Conservation (phyloP, 2,888 invertebrate genomes). For the Tupiocoris notatus region DNA sequence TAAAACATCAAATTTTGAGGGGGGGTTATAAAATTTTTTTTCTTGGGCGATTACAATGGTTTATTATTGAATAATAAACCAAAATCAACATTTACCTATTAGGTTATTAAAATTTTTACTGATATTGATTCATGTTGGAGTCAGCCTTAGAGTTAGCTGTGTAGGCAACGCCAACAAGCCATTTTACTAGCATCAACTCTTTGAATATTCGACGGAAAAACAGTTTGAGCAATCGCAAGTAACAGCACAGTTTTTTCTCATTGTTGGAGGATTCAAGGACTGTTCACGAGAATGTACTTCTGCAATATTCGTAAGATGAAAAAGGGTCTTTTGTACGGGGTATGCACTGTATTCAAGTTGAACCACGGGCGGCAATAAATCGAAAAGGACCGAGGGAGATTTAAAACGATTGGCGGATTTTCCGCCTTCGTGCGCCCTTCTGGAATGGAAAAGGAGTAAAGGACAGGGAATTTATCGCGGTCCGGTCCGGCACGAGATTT, state of each 20-base stretch:
- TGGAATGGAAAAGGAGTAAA: neutral
- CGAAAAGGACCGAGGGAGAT: conserved; percentile 12
- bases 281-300: neutral
- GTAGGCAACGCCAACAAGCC: no score
- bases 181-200: no score
- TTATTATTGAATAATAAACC: no score
- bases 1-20: no score
- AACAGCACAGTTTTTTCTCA: neutral
- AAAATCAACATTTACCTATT: no score
- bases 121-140: no score
- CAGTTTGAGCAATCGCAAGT: neutral
- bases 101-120: no score
- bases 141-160: no score
- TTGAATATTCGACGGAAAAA: no score
- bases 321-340: conserved; percentile 6
- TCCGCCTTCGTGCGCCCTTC: conserved; percentile 31
- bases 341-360: neutral
- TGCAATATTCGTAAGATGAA: conserved; percentile 26
- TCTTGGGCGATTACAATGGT: no score
- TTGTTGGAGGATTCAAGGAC: neutral
- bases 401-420: conserved; percentile 33
- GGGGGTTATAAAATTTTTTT: no score
- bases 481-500: no score
- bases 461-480: neutral
- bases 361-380: conserved; percentile 27